phyloP scores from a whole-genome alignment of 2,797 vertebrate genomes.

The Dallia pectoralis region DNA sequence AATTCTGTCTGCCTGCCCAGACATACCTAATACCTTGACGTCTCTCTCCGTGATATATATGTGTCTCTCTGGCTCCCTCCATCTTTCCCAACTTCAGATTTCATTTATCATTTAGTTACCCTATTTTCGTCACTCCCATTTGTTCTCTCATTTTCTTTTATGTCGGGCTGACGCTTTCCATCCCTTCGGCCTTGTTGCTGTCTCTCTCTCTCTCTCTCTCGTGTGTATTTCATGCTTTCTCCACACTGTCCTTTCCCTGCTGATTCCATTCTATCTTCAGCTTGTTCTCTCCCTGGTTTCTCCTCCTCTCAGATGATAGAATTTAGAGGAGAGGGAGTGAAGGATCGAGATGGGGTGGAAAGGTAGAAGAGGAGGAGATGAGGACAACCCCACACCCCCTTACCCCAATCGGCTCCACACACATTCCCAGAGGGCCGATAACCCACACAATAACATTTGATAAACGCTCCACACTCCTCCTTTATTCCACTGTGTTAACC shows the following conservation, averaged over 20 bases:
- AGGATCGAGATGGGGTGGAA: neutral
- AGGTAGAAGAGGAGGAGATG: neutral
- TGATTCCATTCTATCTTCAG: too few relatives aligned
- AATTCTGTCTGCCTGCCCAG: slow-evolving; percentile 29
- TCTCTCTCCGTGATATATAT: neutral
- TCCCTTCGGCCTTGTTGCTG: neutral
- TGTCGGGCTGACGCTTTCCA: slow-evolving; percentile 1
- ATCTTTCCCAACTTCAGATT: neutral
- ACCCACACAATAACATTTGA: too few relatives aligned
- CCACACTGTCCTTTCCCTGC: slow-evolving; percentile 1
- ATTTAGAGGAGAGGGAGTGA: neutral
- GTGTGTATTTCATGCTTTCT: slow-evolving; percentile 16
- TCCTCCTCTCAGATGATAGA: too few relatives aligned
- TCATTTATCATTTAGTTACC: neutral
- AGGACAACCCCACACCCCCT: neutral
- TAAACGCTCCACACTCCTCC: too few relatives aligned
- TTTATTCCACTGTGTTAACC: too few relatives aligned
- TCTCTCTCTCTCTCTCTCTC: neutral
- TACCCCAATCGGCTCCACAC: neutral
- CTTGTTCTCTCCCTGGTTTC: too few relatives aligned
- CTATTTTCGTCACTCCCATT: slow-evolving; percentile 2
- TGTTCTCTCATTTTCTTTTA: neutral
- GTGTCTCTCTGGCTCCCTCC: slow-evolving; percentile 28
- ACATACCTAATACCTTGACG: slow-evolving; percentile 19
- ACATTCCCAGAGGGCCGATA: too few relatives aligned